These are phyloP conservation scores for Euspilapteryx auroguttella DNA, from an alignment of 2,888 invertebrate species.

Conservation along the genomic window DNA sequence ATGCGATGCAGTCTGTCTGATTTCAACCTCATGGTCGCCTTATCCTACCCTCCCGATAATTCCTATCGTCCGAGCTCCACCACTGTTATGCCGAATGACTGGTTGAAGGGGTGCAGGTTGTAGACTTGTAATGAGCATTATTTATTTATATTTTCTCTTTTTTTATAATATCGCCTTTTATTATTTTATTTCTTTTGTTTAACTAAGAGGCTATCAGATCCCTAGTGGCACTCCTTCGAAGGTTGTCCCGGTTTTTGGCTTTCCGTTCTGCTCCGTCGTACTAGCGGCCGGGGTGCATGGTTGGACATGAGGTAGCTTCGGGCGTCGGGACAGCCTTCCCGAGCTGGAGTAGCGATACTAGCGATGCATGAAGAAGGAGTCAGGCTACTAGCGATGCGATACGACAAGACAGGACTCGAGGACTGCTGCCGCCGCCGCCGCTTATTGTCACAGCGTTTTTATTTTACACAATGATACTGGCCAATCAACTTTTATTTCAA, in stretches of 20 bases:
- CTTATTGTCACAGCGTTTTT: slow-evolving; percentile 40
- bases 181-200: slow-evolving; percentile 39
- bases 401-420: no score
- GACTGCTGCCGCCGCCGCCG: no score
- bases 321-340: slow-evolving; percentile 58
- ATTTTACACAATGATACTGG: slow-evolving; percentile 45
- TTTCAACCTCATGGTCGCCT: no score
- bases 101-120: slow-evolving; percentile 58
- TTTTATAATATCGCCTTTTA: slow-evolving; percentile 42
- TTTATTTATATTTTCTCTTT: slow-evolving; percentile 32
- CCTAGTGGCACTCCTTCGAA: slow-evolving; percentile 57
- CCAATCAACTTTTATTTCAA: slow-evolving; percentile 59
- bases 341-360: neutral
- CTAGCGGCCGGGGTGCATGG: slow-evolving; percentile 32
- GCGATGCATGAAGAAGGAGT: slow-evolving; percentile 7
- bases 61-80: no score
- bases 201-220: slow-evolving; percentile 39
- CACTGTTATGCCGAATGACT: slow-evolving; percentile 48
- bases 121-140: slow-evolving; percentile 44
- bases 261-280: slow-evolving; percentile 50
- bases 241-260: slow-evolving; percentile 64
- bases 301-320: slow-evolving; percentile 20
- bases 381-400: slow-evolving; percentile 3
- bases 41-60: no score
- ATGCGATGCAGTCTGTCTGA: no score